These are phyloP conservation scores for Sorex fumeus DNA, from an alignment of 2,113 vertebrate genomes.

Conservation along the genomic window DNA sequence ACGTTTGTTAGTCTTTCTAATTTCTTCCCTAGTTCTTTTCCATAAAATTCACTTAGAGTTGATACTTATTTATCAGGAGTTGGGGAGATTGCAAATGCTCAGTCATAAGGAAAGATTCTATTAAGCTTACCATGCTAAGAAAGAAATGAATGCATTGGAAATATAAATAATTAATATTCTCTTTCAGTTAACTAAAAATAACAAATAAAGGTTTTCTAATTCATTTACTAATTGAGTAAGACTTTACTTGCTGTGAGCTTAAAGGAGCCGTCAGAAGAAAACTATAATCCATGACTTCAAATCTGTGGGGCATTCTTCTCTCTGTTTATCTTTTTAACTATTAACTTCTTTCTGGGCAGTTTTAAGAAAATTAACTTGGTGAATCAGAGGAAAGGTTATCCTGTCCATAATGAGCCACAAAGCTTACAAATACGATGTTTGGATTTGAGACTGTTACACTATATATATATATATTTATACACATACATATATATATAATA, in stretches of 20 bases:
- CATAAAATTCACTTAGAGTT: neutral
- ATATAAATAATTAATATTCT: neutral
- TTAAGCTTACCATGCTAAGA: neutral
- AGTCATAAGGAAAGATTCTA: neutral
- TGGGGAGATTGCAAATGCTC: neutral
- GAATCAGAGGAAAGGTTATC: neutral
- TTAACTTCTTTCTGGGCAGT: neutral
- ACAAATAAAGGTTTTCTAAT: neutral
- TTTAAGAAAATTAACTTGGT: conserved; percentile 52
- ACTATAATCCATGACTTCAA: neutral
- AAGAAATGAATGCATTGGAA: conserved; percentile 31
- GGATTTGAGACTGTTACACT: neutral
- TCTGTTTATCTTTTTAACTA: conserved; percentile 10
- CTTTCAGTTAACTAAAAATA: conserved; percentile 17
- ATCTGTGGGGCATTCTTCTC: neutral
- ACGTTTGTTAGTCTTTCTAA: neutral
- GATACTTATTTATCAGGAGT: neutral
- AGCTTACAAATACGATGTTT: neutral
- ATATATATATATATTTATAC: no score
- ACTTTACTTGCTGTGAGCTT: neutral
- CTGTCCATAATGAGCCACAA: neutral
- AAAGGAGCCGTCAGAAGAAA: neutral
- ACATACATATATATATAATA: no score
- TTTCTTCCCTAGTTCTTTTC: neutral
- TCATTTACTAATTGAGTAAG: neutral